Base-by-base conservation (phyloP, 2,113 vertebrate species). In the Gallinago media region DNA sequence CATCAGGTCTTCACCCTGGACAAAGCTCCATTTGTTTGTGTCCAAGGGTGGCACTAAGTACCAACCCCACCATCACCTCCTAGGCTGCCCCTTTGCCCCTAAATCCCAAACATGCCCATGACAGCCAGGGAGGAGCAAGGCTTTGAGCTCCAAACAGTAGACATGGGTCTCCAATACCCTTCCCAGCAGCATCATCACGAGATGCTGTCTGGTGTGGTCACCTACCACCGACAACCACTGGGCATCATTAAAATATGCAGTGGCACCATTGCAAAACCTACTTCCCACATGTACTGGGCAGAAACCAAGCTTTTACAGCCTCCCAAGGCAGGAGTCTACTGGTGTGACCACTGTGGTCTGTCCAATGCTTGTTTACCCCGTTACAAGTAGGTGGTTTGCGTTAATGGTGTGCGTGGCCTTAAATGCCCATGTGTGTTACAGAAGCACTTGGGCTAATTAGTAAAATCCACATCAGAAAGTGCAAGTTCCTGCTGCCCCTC, bases 401-500 rank as follows among this genome's bases (percentile, higher is more conserved):
- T 40, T 49, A 50, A 77, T 77, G n/a, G 34, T 14, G 66, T 77
- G 34, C 15, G 6, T 16, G 54, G 71, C 67, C 71, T 92, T 42
- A 47, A 88, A 90, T 34, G 79, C 12, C 82, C 71, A 3, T 20
- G 4, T 6, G 22, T 17, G 63, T 70, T 91, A 11, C 0, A 81
- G 71, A 73, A 90, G 20, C 59, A 66, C 23, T 91, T 77, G 38
- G 52, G n/a, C 59, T 83, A 93, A 94, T 96, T 82, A 84, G 61
- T 10, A 42, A 83, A 86, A 83, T 94, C 91, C 93, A 95, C 94
- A 90, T 74, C 49, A 94, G 67, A 86, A 97, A 86, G 42, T 9
- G 23, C 70, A 62, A 55, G 86, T 92, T 91, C 91, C 91, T 85
- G 72, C 58, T 58, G 6, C 73, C 42, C 73, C 89, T 94, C 88